phyloP scores from a whole-genome alignment of 2,797 vertebrate genomes.

The Lophius americanus region DNA sequence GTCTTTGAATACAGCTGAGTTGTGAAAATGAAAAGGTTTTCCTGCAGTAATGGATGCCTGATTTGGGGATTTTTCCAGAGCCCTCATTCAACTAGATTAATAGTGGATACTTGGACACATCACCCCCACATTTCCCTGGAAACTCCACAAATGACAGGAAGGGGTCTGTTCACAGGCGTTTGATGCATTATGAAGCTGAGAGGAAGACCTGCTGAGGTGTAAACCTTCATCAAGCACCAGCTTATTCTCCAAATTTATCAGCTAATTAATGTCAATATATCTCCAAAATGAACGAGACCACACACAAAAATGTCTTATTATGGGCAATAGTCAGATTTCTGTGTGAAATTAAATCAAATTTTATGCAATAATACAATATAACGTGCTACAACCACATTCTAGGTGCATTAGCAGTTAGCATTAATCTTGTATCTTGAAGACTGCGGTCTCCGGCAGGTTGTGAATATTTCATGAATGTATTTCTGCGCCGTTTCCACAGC shows the following conservation, averaged over 20 bases:
- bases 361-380: no score
- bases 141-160: not conserved
- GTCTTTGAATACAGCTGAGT: slow-evolving; percentile 25
- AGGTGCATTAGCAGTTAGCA: no score
- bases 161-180: not conserved
- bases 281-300: no score
- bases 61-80: slow-evolving; percentile 28
- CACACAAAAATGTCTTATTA: no score
- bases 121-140: not conserved
- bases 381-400: no score
- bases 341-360: no score
- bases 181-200: not conserved
- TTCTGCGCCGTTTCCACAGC: not conserved
- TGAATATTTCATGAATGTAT: slow-evolving; percentile 10
- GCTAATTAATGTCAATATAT: no score
- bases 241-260: no score
- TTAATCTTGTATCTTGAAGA: no score
- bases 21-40: slow-evolving; percentile 3
- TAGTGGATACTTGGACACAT: slow-evolving; percentile 7
- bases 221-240: no score
- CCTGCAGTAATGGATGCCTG: not conserved
- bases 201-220: not conserved
- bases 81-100: slow-evolving; percentile 7
- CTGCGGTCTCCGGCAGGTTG: not conserved
- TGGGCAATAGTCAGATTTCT: no score